Base-by-base conservation (phyloP, 2,797 vertebrate genomes). In the Selene dorsalis region DNA sequence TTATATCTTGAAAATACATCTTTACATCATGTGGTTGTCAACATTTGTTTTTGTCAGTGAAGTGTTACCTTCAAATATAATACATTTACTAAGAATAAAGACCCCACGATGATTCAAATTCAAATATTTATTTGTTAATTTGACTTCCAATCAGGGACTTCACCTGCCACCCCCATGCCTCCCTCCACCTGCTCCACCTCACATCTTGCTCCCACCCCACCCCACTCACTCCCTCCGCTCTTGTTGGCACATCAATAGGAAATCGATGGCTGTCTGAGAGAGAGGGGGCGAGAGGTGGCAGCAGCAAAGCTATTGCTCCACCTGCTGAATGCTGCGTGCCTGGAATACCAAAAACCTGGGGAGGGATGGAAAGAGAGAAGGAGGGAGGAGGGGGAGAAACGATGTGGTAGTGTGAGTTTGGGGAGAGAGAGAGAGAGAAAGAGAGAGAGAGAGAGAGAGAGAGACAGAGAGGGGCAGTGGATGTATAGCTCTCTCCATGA, bases 271-370 rank as follows among this genome's bases (percentile, higher is more conserved):
- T 83, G 84, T 86, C 82, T 88, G 84, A 67, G 77, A 69, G 85
- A 72, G 77, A 77, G 3, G 69, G 78, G 69, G 55, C 57, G 69
- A 87, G 75, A 84, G 80, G 87, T 84, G 83, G 86, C 85, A 83
- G 87, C 84, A 82, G 89, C 73, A 88, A 77, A 90, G 88, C 78
- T 86, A 91, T 88, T 88, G 88, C 88, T 92, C 88, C 88, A 89
- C 84, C 83, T 88, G 88, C 85, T 79, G 75, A 83, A 61, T 18
- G 56, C 18, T 0, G 55, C 74, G 73, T 88, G 87, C 77, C 80
- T 82, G 58, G 87, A 92, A 92, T 92, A 83, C 72, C 66, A 88
- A 88, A 28, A 28, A 43, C 35, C 47, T 6, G 20, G 65, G 52
- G 39, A 39, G 71, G 75, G 63, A 55, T 22, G 14, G 63, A 22